Percentiles rank a stretch among this genome's conserved stretches.
Evolutionary conservation across 1,140 invertebrate genomes (phyloP).

Genomic region (Neotoxoptera formosana): DNA sequence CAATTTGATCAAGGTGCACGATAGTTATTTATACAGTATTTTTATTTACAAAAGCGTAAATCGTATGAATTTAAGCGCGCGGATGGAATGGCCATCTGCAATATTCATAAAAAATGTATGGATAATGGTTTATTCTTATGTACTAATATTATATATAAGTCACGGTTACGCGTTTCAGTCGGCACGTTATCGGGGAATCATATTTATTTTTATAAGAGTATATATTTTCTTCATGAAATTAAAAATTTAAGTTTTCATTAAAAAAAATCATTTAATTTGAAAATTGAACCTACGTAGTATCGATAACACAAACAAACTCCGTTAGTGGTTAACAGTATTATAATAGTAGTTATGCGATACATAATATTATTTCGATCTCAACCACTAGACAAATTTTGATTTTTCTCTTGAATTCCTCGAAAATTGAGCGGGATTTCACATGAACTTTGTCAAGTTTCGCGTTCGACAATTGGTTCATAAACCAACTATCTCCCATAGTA

Average conservation of each 20-base stretch:
- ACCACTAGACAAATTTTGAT: background rate
- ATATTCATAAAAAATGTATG: background rate
- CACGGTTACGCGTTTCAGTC: background rate
- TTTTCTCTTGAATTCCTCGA: background rate
- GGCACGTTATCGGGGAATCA: background rate
- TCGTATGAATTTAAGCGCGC: background rate
- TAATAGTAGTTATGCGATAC: background rate
- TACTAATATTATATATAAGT: background rate
- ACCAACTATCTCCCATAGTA: background rate
- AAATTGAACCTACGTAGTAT: background rate
- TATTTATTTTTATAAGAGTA: background rate
- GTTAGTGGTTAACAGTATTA: background rate
- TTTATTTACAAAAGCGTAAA: conserved; percentile 13
- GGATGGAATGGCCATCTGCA: background rate
- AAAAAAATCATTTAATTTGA: background rate
- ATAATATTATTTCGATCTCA: background rate
- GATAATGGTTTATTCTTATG: background rate
- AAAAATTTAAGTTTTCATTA: background rate
- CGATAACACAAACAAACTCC: background rate
- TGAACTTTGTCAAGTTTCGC: background rate
- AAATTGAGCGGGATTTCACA: background rate
- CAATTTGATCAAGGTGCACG: background rate
- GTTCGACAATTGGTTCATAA: background rate
- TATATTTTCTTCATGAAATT: background rate
- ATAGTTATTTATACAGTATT: background rate